phyloP scores from a whole-genome alignment of 2,797 vertebrate species.

The Anguilla anguilla region DNA sequence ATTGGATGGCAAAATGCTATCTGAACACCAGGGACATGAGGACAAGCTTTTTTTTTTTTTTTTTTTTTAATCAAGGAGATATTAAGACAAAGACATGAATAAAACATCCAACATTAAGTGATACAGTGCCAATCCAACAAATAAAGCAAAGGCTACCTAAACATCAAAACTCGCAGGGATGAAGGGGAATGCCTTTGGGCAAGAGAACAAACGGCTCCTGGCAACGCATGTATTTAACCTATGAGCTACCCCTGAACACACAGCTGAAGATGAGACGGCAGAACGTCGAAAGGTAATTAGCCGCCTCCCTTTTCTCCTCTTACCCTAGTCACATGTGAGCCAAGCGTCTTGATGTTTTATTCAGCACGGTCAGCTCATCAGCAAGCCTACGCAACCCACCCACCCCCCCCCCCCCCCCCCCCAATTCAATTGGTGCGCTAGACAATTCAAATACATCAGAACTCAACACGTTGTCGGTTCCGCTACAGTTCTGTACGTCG shows the following conservation, averaged over 20 bases:
- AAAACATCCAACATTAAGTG: not conserved
- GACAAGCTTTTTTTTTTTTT: not conserved
- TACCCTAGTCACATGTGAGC: constrained; percentile 26
- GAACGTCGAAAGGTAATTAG: constrained; percentile 32
- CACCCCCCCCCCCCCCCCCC: too few species aligned
- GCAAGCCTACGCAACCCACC: not conserved
- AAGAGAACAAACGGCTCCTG: not conserved
- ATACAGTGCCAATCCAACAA: not conserved
- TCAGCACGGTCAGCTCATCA: not conserved
- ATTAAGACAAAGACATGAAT: not conserved
- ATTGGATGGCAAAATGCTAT: not conserved
- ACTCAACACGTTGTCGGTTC: not conserved
- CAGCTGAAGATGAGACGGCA: constrained; percentile 36
- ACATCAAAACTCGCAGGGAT: not conserved
- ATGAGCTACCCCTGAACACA: not conserved
- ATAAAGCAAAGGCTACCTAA: not conserved
- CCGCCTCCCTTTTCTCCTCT: constrained; percentile 8
- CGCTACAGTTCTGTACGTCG: not conserved
- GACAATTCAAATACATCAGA: not conserved
- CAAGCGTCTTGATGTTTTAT: constrained; percentile 30
- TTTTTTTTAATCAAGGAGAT: not conserved
- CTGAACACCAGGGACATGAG: not conserved
- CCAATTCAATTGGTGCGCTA: not conserved
- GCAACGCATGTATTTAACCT: not conserved
- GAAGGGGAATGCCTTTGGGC: not conserved